Conservation (phyloP, 2,113 vertebrate genomes). For the Crypturellus undulatus region DNA sequence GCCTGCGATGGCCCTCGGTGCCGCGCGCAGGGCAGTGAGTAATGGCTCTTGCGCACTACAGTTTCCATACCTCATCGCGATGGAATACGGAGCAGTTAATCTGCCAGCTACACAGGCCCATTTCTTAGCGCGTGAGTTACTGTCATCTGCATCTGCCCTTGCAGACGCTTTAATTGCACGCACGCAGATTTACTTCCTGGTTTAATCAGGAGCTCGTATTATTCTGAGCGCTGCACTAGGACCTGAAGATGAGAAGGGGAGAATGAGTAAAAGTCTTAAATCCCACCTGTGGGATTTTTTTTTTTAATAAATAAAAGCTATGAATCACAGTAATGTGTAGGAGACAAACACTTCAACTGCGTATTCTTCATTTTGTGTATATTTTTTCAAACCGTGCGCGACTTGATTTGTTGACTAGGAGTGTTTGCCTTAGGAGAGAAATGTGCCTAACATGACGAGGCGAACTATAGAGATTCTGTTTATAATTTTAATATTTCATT, state of each 20-base stretch:
- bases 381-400: not conserved
- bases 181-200: conserved; percentile 67
- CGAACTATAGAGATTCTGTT: not conserved
- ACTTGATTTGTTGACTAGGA: not conserved
- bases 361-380: not conserved
- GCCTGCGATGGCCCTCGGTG: conserved; percentile 53
- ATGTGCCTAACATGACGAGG: not conserved
- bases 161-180: conserved; percentile 71
- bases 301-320: not conserved
- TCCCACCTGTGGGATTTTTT: not conserved
- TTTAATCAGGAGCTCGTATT: conserved; percentile 47
- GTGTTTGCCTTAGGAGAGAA: not conserved
- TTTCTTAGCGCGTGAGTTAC: conserved; percentile 80
- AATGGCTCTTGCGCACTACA: conserved; percentile 73
- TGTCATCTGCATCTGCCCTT: conserved; percentile 69
- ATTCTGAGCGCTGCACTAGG: conserved; percentile 17
- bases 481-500: conserved; percentile 33
- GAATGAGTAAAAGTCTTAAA: conserved; percentile 19
- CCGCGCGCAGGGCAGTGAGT: conserved; percentile 66
- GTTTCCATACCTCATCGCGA: conserved; percentile 83
- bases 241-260: not conserved
- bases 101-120: conserved; percentile 78
- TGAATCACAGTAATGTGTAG: conserved; percentile 22
- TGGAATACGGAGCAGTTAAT: conserved; percentile 78
- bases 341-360: not conserved